Base-by-base conservation (phyloP, 2,888 invertebrate genomes). In the Ceriagrion tenellum region DNA sequence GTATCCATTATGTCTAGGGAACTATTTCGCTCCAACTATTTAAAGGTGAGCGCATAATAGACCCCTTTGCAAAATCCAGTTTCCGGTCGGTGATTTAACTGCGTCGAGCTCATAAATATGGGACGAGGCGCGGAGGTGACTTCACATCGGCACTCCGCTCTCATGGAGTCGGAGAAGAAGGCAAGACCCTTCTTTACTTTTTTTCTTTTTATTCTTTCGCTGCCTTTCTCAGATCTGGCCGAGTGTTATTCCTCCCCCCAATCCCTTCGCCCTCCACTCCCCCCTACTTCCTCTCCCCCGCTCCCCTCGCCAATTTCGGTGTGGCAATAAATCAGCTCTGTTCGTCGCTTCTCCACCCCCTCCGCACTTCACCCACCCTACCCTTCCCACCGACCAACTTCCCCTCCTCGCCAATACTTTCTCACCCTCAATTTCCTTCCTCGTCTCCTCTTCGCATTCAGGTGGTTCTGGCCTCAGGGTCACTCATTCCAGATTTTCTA, bases 401-500 rank as follows among this genome's bases (percentile, higher is more conserved):
- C 63, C 95, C 69, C 88, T 23, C 55, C 26, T 56, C 74, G 90
- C 95, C 95, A 40, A 88, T 88, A 40, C 26, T 88, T 63, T 91
- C 90, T 88, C 88, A 95, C 69, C 89, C 55, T 26, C 69, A 47
- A 47, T 47, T 4, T 47, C 47, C 47, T 47, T 47, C 47, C 47
- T 47, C 47, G 47, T 47, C 47, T 47, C 47, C 47, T 47, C 47
- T 47, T 47, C 47, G 47, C n/a, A n/a, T n/a, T n/a, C n/a, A n/a
- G n/a, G n/a, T n/a, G n/a, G n/a, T n/a, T n/a, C n/a, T n/a, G n/a
- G n/a, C n/a, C n/a, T n/a, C n/a, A n/a, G n/a, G n/a, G n/a, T n/a
- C n/a, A n/a, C n/a, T n/a, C n/a, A n/a, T n/a, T n/a, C n/a, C n/a
- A n/a, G n/a, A n/a, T n/a, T n/a, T n/a, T n/a, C n/a, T n/a, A n/a